A percentile compares a stretch with the other conserved stretches of the same genome.
Conservation (phyloP, 2,797 vertebrate genomes). For the Ceryle rudis region DNA sequence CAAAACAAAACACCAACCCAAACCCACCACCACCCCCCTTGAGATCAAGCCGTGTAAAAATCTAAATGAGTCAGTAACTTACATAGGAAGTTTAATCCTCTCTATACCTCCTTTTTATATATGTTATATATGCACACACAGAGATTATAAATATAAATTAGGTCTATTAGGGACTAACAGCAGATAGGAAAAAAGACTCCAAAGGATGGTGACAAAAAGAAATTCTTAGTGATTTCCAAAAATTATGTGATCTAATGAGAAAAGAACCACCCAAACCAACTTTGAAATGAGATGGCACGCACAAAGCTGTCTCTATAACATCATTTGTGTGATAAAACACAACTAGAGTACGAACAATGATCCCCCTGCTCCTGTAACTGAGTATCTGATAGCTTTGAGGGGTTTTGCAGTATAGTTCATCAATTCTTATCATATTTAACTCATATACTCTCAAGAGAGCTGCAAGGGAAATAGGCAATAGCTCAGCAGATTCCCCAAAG, state of each 20-base stretch:
- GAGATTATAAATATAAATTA: not conserved
- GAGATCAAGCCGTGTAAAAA: not conserved
- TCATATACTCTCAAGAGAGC: conserved; percentile 13
- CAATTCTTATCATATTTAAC: conserved; percentile 56
- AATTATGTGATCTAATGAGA: not conserved
- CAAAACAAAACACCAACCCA: too few species aligned
- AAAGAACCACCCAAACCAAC: not conserved
- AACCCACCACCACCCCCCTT: not conserved
- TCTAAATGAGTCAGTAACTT: not conserved
- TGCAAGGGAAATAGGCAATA: not conserved
- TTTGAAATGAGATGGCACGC: not conserved
- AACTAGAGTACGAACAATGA: not conserved
- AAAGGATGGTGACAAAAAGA: not conserved
- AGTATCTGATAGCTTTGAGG: not conserved
- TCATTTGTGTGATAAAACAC: not conserved
- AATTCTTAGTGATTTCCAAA: not conserved
- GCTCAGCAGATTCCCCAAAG: not conserved
- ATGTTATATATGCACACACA: too few species aligned
- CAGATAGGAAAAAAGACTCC: not conserved
- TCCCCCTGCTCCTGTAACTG: not conserved
- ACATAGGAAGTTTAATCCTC: not conserved
- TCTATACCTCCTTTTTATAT: not conserved
- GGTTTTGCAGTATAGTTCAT: not conserved
- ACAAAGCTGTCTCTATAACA: not conserved
- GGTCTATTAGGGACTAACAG: not conserved